Conservation (phyloP, 1,140 invertebrate species). For the Drosophila guanche region DNA sequence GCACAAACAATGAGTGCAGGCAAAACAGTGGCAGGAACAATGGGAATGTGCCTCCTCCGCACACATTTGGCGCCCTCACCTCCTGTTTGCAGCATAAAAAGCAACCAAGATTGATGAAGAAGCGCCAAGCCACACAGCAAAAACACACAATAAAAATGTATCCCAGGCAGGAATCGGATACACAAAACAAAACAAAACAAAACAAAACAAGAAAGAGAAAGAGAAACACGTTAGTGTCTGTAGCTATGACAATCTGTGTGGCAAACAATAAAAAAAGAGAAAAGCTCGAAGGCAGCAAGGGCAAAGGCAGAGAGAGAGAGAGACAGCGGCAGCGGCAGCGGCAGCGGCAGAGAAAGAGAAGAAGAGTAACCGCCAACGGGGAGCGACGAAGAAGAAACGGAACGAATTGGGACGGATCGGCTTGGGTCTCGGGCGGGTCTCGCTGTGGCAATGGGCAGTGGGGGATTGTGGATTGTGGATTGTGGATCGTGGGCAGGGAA, state of each 20-base stretch:
- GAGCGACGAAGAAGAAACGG: neutral
- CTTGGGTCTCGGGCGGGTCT: neutral
- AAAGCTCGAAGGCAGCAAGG: neutral
- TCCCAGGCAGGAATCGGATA: conserved; percentile 30
- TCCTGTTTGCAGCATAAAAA: conserved; percentile 48
- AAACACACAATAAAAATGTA: conserved; percentile 76
- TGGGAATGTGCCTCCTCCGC: conserved; percentile 31
- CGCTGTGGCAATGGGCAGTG: neutral
- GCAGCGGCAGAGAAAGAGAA: neutral
- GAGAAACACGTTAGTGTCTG: conserved; percentile 40
- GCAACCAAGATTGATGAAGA: conserved; percentile 77
- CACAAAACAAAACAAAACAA: conserved; percentile 12
- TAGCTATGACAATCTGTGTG: conserved; percentile 58
- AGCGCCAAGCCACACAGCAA: conserved; percentile 48
- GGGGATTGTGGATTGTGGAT: conserved; percentile 3
- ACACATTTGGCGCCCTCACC: neutral
- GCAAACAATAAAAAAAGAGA: conserved; percentile 34
- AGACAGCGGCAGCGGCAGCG: no score
- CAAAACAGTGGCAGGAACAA: conserved; percentile 45
- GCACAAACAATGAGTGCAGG: conserved; percentile 55
- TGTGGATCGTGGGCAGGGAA: neutral
- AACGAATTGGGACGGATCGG: conserved; percentile 44
- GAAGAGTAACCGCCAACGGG: neutral
- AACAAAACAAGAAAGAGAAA: conserved; percentile 9
- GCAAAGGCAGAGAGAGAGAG: neutral